Base-by-base conservation (phyloP, 2,797 vertebrate genomes). In the Schizothorax lantsangensis region DNA sequence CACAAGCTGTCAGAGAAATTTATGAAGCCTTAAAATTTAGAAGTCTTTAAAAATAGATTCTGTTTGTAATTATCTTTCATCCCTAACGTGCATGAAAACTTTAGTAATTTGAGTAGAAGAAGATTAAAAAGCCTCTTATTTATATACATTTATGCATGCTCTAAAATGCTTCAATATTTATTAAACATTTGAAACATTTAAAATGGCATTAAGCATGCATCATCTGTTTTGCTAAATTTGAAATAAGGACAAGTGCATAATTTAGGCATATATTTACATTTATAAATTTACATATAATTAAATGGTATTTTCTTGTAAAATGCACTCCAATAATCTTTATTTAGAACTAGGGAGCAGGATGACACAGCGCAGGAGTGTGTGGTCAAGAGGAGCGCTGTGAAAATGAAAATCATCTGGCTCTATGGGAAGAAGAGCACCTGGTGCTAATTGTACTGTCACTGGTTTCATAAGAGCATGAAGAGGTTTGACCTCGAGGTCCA, bases 401-500 rank as follows among this genome's bases (percentile, higher is more conserved):
- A 79, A 19, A 79, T 79, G 4, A 62, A 79, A 79, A 62, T 62
- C 54, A 10, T 62, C 36, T 15, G 3, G 7, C 21, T 40, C 36
- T 43, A 62, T 40, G 40, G 23, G 36, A 40, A 43, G 21, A 79
- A 26, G 54, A 17, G 36, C 23, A 62, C 57, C 7, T 79, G 77
- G 36, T 79, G 57, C 12, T 62, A 62, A 62, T 0, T 79, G 38
- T 9, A 43, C n/a, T 6, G 14, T 5, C 23, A 43, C 38, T 14
- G 38, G 54, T 40, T 79, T 79, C 1, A n/a, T 11, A 54, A 78
- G 33, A 78, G 33, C 49, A 14, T 8, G 36, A 36, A 38, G 33
- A 57, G 75, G 19, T 54, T 54, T 78, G 75, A 78, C 75, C 75
- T 78, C 6, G 1, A 78, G 75, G 49, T 57, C 21, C 49, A 57